Base-by-base conservation (phyloP, 2,888 invertebrate genomes). In the Miltochrista miniata region DNA sequence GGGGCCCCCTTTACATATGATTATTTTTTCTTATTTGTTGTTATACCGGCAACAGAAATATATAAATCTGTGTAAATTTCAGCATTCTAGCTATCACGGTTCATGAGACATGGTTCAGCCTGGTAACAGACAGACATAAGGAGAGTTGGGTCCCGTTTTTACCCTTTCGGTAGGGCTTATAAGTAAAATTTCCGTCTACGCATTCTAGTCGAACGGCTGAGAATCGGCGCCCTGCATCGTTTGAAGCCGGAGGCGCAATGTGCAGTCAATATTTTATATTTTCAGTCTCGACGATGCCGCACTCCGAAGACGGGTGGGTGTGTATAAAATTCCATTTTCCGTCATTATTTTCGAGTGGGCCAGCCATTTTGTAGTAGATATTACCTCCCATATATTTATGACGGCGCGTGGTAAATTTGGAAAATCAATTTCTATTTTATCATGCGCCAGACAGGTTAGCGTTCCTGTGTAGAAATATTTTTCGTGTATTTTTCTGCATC, bases 281-380 rank as follows among this genome's bases (percentile, higher is more conserved):
- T 73, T 65, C 67, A 59, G 63, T 64, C 59, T 56, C 59, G 64
- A 37, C 57, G 37, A 30, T 30, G 46, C 33, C 39, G 45, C 40
- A 30, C 37, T 40, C 29, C 50, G 61, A 67, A 71, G 67, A 64
- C 61, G 63, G 63, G 46, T 56, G 18, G 18, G 66, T 63, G 65
- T 62, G 70, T 67, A 64, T 56, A 54, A 76, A 81, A 83, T 83
- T 78, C 74, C 71, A 83, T 85, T 84, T 83, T 74, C 68, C 81
- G 76, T 85, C 85, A 85, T 87, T 85, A 87, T 85, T 85, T 84
- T 83, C 75, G 66, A 85, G 85, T 81, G 76, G 77, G 70, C 64
- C 68, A 65, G 61, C 65, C 57, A 73, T 79, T 74, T 71, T 68
- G 63, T 64, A 64, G 66, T 60, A 59, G 8, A 11, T 31, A 31